Conservation (phyloP, 1,140 invertebrate genomes). For the Drosophila oshimai region DNA sequence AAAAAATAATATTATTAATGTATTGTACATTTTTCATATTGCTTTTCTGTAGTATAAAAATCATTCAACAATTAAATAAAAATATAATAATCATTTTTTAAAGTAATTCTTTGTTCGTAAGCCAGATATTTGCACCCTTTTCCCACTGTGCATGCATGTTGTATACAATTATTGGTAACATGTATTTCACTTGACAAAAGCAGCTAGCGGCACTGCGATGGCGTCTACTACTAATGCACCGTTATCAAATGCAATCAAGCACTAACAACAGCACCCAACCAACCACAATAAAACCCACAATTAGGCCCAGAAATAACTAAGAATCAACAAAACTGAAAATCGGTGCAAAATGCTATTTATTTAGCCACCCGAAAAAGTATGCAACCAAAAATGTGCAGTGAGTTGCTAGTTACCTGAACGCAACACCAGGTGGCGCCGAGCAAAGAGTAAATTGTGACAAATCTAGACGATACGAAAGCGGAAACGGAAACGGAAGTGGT, state of each 20-base stretch:
- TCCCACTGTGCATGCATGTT: conserved; percentile 18
- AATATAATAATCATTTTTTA: too few relatives aligned
- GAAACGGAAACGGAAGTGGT: conserved; percentile 20
- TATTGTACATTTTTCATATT: too few relatives aligned
- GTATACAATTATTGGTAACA: conserved; percentile 26
- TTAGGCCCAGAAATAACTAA: not conserved
- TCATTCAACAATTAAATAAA: too few relatives aligned
- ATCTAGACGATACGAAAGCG: too few relatives aligned
- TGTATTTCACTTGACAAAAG: conserved; percentile 18
- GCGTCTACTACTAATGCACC: conserved; percentile 40
- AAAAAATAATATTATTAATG: too few relatives aligned
- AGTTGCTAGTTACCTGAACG: conserved; percentile 32
- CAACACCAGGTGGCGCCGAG: conserved; percentile 23
- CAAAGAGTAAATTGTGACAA: not conserved
- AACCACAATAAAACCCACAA: not conserved
- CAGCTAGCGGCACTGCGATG: conserved; percentile 27
- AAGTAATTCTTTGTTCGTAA: not conserved
- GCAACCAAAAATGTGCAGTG: conserved; percentile 39
- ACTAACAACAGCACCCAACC: conserved; percentile 33
- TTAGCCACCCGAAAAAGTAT: conserved; percentile 20
- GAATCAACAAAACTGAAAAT: not conserved
- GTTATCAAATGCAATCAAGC: conserved; percentile 39
- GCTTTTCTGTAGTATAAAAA: too few relatives aligned
- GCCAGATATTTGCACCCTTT: too few relatives aligned
- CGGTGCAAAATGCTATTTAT: not conserved